phyloP scores from a whole-genome alignment of 37 sponge, comb jelly and placozoan species.

The Halisarca cf. caerulea region DNA sequence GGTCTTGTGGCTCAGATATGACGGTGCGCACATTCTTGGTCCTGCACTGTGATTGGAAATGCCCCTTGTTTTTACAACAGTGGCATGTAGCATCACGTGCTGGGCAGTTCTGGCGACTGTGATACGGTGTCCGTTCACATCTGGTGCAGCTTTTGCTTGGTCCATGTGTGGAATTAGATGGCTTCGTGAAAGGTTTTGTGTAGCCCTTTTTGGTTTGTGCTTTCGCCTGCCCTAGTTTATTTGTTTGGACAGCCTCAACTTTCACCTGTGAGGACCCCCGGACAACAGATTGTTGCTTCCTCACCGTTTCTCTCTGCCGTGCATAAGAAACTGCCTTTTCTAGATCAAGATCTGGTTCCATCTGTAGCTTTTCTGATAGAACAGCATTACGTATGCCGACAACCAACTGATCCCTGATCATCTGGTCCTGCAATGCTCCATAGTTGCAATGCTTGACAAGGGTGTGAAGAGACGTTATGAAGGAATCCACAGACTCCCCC shows the following conservation, averaged over 20 bases:
- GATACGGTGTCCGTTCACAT: too few species aligned
- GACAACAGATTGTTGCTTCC: neutral
- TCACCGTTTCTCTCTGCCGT: neutral
- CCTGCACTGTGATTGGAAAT: neutral
- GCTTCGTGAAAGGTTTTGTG: too few species aligned
- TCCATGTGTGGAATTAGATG: too few species aligned
- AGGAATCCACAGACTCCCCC: slow-evolving; percentile 33
- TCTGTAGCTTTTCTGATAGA: neutral
- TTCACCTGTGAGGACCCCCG: neutral
- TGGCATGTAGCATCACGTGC: too few species aligned
- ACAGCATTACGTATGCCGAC: neutral
- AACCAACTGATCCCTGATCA: neutral
- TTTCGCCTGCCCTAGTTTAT: neutral
- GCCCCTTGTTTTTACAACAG: neutral
- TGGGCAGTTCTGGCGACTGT: too few species aligned
- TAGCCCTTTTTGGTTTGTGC: neutral
- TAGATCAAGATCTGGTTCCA: neutral
- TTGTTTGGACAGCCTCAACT: neutral
- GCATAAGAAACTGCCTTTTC: neutral
- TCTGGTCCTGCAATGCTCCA: neutral
- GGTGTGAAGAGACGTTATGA: slow-evolving; percentile 16
- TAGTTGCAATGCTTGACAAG: slow-evolving; percentile 23
- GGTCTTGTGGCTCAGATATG: neutral
- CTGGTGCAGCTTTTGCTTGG: too few species aligned
- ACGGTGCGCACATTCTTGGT: neutral